Percentiles rank a stretch among this genome's conserved stretches.
phyloP scores from a whole-genome alignment of 2,113 vertebrate genomes.

The Ceyx melanurus region DNA sequence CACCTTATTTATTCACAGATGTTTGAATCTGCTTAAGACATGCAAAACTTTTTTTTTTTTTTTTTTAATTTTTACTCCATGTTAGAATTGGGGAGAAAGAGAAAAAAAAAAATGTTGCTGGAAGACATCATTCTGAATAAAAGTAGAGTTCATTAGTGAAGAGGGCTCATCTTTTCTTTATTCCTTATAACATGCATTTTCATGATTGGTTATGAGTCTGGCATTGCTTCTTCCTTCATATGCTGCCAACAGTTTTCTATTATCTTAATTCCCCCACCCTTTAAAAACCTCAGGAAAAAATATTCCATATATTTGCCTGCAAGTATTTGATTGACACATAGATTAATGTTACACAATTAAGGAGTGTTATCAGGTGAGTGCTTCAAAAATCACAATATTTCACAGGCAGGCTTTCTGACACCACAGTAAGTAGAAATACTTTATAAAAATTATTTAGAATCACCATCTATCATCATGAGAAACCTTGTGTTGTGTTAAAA shows the following conservation, averaged over 20 bases:
- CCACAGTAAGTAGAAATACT: slow-evolving; percentile 47
- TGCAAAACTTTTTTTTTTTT: not conserved
- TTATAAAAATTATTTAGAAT: slow-evolving; percentile 68
- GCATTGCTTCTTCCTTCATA: slow-evolving; percentile 54
- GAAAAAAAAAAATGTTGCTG: slow-evolving; percentile 19
- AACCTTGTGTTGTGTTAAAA: slow-evolving; percentile 46
- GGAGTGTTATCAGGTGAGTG: slow-evolving; percentile 49
- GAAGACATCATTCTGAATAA: slow-evolving; percentile 47
- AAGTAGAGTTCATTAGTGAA: slow-evolving; percentile 28
- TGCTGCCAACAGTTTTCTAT: slow-evolving; percentile 48
- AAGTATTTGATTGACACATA: slow-evolving; percentile 54
- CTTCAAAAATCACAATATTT: slow-evolving; percentile 68
- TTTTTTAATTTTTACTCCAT: not conserved
- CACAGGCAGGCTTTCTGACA: slow-evolving; percentile 51
- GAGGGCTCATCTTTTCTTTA: slow-evolving; percentile 46
- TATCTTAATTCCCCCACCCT: slow-evolving; percentile 15
- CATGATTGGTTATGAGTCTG: slow-evolving; percentile 62
- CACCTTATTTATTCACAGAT: slow-evolving; percentile 27
- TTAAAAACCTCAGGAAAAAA: slow-evolving; percentile 7
- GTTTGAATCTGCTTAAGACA: slow-evolving; percentile 20
- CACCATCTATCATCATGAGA: slow-evolving; percentile 51
- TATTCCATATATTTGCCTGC: not conserved
- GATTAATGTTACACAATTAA: slow-evolving; percentile 66
- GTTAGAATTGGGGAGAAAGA: slow-evolving; percentile 21
- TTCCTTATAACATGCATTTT: slow-evolving; percentile 54